phyloP scores from a whole-genome alignment of 2,113 vertebrate genomes.

The Phocoena phocoena region DNA sequence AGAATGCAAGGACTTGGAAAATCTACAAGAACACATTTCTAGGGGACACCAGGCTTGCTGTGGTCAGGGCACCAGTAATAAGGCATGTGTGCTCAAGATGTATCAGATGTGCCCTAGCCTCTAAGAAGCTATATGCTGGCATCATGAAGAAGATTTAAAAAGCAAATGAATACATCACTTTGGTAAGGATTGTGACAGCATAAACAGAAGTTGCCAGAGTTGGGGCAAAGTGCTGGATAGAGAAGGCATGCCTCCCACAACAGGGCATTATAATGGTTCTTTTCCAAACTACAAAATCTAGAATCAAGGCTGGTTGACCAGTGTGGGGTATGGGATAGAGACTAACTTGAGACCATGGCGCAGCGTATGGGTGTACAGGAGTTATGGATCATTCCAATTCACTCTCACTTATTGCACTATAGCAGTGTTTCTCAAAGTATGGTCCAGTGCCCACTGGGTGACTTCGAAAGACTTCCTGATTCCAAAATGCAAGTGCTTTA shows the following conservation, averaged over 20 bases:
- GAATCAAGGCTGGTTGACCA: neutral
- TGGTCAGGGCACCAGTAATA: neutral
- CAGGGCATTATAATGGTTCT: neutral
- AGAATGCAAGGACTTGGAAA: neutral
- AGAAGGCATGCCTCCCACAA: neutral
- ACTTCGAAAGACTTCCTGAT: neutral
- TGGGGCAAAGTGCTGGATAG: neutral
- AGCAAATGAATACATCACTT: slow-evolving; percentile 4
- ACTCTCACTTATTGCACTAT: neutral
- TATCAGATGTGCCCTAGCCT: neutral
- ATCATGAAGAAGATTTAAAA: neutral
- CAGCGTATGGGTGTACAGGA: neutral
- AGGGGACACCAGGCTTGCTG: neutral
- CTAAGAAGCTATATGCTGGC: neutral
- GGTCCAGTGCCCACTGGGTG: neutral
- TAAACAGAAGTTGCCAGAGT: slow-evolving; percentile 8
- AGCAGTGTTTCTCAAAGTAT: neutral
- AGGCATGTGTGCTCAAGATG: neutral
- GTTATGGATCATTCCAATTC: neutral
- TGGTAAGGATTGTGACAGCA: neutral
- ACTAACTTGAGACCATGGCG: neutral
- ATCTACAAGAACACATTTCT: neutral
- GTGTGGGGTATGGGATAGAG: neutral
- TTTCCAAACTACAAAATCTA: slow-evolving; percentile 21
- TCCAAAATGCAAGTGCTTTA: slow-evolving; percentile 24